Conservation (phyloP, 2,797 vertebrate genomes). For the Cottoperca gobio region DNA sequence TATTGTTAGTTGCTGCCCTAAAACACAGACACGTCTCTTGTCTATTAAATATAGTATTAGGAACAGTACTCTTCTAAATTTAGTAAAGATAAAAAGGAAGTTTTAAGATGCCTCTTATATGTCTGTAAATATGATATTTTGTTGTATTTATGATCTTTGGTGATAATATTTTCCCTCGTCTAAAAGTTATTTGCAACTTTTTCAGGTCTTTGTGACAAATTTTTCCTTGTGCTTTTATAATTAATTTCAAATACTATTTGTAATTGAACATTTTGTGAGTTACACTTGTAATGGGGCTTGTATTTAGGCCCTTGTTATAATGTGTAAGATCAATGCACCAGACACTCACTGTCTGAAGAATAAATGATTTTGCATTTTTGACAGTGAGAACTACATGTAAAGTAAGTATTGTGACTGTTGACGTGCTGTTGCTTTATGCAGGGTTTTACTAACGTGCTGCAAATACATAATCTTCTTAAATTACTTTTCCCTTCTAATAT, state of each 20-base stretch:
- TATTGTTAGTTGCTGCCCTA: background rate
- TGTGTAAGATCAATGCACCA: constrained; percentile 28
- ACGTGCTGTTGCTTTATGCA: constrained; percentile 27
- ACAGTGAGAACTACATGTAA: constrained; percentile 17
- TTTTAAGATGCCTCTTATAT: background rate
- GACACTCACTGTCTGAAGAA: constrained; percentile 11
- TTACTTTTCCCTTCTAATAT: background rate
- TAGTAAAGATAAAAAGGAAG: background rate
- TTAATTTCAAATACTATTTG: constrained; percentile 39
- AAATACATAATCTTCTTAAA: constrained; percentile 7
- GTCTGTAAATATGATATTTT: constrained; percentile 40
- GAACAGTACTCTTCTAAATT: constrained; percentile 11
- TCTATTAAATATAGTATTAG: background rate
- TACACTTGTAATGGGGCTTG: constrained; percentile 27
- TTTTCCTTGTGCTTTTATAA: constrained; percentile 30
- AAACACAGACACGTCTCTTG: background rate
- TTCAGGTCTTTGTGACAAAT: constrained; percentile 18
- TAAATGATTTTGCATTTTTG: constrained; percentile 10
- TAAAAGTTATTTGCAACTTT: constrained; percentile 7
- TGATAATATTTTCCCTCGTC: constrained; percentile 18
- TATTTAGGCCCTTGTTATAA: constrained; percentile 4
- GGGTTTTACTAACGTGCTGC: constrained; percentile 8
- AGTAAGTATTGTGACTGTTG: constrained; percentile 35
- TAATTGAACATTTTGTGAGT: constrained; percentile 40
- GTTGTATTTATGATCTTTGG: constrained; percentile 20